A percentile compares a stretch with the other conserved stretches of the same genome.
Conservation (phyloP, 1,140 invertebrate genomes). For the Aporrectodea caliginosa region DNA sequence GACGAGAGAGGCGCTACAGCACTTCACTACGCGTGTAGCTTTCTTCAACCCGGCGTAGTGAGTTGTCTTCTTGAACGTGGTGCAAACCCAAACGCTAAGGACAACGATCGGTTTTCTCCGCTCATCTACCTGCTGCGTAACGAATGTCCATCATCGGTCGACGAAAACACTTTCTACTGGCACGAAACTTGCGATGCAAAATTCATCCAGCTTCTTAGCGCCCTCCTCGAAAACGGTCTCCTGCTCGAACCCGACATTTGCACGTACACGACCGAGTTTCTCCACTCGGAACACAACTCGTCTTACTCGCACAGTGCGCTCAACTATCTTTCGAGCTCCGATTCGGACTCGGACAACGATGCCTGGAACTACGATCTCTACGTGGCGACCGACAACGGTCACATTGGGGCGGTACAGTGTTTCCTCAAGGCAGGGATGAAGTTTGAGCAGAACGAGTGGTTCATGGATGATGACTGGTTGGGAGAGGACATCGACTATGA, state of each 20-base stretch:
- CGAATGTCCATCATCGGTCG: not conserved
- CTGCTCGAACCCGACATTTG: not conserved
- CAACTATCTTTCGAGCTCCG: not conserved
- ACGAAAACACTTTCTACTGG: not conserved
- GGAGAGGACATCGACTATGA: not conserved
- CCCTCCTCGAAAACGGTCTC: not conserved
- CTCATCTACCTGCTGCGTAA: not conserved
- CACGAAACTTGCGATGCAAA: not conserved
- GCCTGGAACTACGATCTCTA: slow-evolving; percentile 1
- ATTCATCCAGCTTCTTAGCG: not conserved
- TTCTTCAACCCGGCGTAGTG: not conserved
- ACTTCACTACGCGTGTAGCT: not conserved
- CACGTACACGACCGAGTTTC: not conserved
- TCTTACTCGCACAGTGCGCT: not conserved
- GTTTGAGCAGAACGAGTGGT: not conserved
- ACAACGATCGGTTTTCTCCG: not conserved
- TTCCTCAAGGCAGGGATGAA: not conserved
- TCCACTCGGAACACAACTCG: not conserved
- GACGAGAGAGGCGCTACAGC: not conserved
- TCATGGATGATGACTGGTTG: not conserved
- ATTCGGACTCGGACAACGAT: not conserved
- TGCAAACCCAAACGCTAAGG: not conserved
- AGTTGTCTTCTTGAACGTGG: not conserved
- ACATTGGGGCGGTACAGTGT: not conserved
- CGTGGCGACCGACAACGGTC: not conserved